Percentiles rank a stretch among this genome's conserved stretches.
phyloP scores from a whole-genome alignment of 2,113 vertebrate genomes.

The Emydocephalus ijimae region DNA sequence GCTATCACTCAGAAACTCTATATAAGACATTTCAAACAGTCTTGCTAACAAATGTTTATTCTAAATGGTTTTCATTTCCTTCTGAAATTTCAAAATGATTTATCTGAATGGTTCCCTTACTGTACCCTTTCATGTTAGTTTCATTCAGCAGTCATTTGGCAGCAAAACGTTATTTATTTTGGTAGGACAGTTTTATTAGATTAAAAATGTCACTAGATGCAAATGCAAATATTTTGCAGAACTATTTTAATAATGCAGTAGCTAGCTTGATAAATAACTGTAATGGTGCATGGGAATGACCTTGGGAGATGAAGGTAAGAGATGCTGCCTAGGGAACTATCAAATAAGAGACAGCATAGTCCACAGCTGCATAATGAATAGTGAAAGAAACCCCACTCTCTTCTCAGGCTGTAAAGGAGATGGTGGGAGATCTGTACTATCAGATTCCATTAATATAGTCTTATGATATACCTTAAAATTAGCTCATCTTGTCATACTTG shows the following conservation, averaged over 20 bases:
- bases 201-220: constrained; percentile 45
- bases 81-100: constrained; percentile 42
- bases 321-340: background rate
- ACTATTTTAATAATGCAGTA: constrained; percentile 30
- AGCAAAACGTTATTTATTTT: constrained; percentile 5
- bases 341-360: background rate
- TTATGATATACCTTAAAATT: background rate
- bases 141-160: constrained; percentile 23
- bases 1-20: constrained; percentile 40
- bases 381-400: background rate
- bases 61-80: constrained; percentile 48
- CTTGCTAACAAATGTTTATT: constrained; percentile 54
- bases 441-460: background rate
- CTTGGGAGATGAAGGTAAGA: background rate
- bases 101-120: constrained; percentile 39
- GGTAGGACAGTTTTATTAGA: constrained; percentile 19
- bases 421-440: background rate
- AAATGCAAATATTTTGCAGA: constrained; percentile 35
- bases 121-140: constrained; percentile 39
- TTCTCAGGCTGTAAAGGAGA: background rate
- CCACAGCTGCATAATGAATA: background rate
- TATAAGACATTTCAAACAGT: constrained; percentile 41
- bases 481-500: background rate
- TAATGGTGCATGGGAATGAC: background rate
- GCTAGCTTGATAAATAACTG: constrained; percentile 9